Percentiles rank a stretch among this genome's conserved stretches.
These are phyloP conservation scores for Chondrilla cf. caribensis DNA, from an alignment of 37 sponge, comb jelly and placozoan species.

Conservation along the genomic window DNA sequence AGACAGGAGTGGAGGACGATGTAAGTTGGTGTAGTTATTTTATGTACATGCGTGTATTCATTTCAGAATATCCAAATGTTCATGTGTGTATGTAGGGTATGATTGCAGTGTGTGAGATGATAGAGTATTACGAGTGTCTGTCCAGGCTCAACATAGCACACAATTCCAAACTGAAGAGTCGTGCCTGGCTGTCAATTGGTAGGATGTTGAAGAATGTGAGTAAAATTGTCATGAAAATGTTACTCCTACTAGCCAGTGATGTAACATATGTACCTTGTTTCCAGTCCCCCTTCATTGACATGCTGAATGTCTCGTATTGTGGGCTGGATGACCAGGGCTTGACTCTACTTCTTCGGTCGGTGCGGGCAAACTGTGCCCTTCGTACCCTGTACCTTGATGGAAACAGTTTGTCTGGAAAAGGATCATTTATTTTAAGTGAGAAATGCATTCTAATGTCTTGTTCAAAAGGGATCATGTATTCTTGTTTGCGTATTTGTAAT, in stretches of 20 bases:
- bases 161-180: conserved; percentile 65
- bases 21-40: conserved; percentile 25
- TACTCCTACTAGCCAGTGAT: too few relatives aligned
- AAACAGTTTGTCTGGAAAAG: conserved; percentile 77
- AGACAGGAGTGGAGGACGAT: conserved; percentile 76
- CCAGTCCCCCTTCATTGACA: conserved; percentile 68
- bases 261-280: background rate
- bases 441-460: too few relatives aligned
- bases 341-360: conserved; percentile 69
- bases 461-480: too few relatives aligned
- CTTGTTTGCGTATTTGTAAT: too few relatives aligned
- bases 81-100: conserved; percentile 50
- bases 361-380: conserved; percentile 84
- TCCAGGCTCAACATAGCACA: conserved; percentile 45
- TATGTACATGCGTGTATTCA: background rate
- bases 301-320: conserved; percentile 78
- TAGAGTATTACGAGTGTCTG: conserved; percentile 90
- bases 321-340: conserved; percentile 76
- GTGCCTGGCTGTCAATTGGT: conserved; percentile 82
- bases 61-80: too few relatives aligned
- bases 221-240: background rate
- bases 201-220: conserved; percentile 78
- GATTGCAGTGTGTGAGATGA: conserved; percentile 92
- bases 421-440: conserved; percentile 84
- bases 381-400: conserved; percentile 68